Conservation (phyloP, 2,888 invertebrate species). For the Phoenoteleia sp. region DNA sequence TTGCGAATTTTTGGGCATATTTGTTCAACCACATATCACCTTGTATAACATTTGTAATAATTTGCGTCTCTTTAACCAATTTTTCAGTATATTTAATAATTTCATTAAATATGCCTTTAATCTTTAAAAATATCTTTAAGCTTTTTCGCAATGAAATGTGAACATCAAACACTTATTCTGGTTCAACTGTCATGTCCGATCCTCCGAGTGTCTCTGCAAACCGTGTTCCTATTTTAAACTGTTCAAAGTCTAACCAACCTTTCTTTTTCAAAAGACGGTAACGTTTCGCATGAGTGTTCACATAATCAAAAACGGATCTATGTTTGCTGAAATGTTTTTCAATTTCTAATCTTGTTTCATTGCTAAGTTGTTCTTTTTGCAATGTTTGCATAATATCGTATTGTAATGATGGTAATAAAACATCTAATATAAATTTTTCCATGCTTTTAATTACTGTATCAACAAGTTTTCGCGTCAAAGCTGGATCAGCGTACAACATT, state of each 20-base stretch:
- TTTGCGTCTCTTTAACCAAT: not conserved
- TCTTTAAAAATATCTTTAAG: slow-evolving; percentile 1
- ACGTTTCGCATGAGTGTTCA: not conserved
- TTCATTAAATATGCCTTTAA: not conserved
- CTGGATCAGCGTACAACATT: too few species aligned
- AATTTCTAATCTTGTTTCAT: too few species aligned
- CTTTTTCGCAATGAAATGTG: not conserved
- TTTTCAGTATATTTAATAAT: not conserved
- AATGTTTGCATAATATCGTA: not conserved
- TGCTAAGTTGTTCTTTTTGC: too few species aligned
- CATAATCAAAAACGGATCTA: not conserved
- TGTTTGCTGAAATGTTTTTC: not conserved
- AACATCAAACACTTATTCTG: not conserved
- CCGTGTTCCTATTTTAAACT: not conserved
- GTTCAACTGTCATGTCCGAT: not conserved
- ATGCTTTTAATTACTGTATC: too few species aligned
- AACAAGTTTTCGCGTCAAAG: too few species aligned
- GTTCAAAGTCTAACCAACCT: not conserved
- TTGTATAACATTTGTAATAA: not conserved
- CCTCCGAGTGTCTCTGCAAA: not conserved
- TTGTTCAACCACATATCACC: not conserved
- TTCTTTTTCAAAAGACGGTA: not conserved
- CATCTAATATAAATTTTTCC: too few species aligned
- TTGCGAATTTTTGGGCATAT: not conserved
- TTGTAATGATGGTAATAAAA: too few species aligned